These are phyloP conservation scores for Hypsibius dujardini DNA, from an alignment of 1,140 invertebrate genomes.

Conservation along the genomic window DNA sequence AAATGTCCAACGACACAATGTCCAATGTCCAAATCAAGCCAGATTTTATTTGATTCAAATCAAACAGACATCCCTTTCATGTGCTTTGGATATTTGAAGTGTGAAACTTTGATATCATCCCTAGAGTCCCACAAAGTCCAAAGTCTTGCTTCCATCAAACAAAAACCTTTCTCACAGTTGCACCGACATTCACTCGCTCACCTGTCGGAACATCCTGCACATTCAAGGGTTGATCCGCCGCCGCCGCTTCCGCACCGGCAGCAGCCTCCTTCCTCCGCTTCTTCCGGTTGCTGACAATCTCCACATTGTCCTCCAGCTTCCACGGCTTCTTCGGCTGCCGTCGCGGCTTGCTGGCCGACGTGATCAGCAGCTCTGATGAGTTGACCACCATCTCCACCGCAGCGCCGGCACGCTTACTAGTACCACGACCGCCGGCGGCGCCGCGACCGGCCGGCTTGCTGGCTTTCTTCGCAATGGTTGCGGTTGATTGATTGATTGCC, in stretches of 20 bases:
- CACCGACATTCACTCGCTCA: too few relatives aligned
- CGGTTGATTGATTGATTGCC: neutral
- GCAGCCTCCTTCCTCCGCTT: neutral
- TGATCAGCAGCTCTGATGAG: neutral
- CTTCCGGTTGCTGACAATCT: neutral
- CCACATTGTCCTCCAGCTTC: neutral
- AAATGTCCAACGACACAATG: too few relatives aligned
- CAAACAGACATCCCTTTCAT: too few relatives aligned
- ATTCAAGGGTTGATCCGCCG: neutral
- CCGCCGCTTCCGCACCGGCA: neutral
- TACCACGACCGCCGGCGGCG: neutral
- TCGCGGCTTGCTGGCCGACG: neutral
- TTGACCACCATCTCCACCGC: neutral
- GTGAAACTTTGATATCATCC: too few relatives aligned
- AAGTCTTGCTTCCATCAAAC: too few relatives aligned
- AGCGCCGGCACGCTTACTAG: too few relatives aligned
- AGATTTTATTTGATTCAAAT: too few relatives aligned
- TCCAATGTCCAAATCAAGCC: too few relatives aligned
- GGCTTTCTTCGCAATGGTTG: neutral
- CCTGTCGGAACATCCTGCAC: too few relatives aligned
- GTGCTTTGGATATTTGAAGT: too few relatives aligned
- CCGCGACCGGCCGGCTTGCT: neutral
- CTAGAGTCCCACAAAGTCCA: too few relatives aligned
- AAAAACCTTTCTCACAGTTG: too few relatives aligned
- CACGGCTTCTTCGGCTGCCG: constrained; percentile 5